Evolutionary conservation across 2,113 vertebrate species (phyloP), one percentile per base, ranked within the genome.

Genomic region (Corynorhinus townsendii): DNA sequence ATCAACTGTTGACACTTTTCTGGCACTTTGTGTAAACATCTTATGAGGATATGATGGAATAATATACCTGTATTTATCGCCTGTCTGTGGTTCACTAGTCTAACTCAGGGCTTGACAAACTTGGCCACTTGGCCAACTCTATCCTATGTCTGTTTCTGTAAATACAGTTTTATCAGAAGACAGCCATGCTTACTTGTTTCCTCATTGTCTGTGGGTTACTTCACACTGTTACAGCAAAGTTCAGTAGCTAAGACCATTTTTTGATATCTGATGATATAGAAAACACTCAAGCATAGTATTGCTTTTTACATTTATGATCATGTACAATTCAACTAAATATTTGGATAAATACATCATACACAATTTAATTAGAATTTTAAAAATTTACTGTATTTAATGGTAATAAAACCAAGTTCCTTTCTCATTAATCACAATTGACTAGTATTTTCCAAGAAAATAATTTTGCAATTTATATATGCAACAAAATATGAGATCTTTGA

Each of bases 161-260:
- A 56, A 82, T 56, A 76, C 76, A 75, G 54, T 52, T 43, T 11
- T 43, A 76, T 16, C 86, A 62, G 30, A 19, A 86, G 20, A 9
- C 0, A 40, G n/a, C 16, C 19, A 11, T 10, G 4, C 7, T 45
- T 30, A 8, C 40, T 45, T 30, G 4, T 47, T 81, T 54, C 35
- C 11, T 40, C 17, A 0, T 30, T 71, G n/a, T 52, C 75, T 62
- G 72, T 19, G 26, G 20, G 5, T 47, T 17, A 30, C 71, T 62
- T n/a, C 3, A 3, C 22, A 54, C 4, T 7, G 3, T 3, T 26
- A 2, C 3, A 16, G 15, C 19, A 14, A 7, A 68, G 35, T 33
- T 22, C n/a, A 15, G 17, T 52, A 38, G 28, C 12, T 43, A 10
- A 35, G 22, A 38, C 5, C 35, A n/a, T 14, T 79, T 45, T 24